Evolutionary conservation across 2,113 vertebrate species (phyloP), one percentile per base, ranked within the genome.

Genomic region (Dascyllus trimaculatus): DNA sequence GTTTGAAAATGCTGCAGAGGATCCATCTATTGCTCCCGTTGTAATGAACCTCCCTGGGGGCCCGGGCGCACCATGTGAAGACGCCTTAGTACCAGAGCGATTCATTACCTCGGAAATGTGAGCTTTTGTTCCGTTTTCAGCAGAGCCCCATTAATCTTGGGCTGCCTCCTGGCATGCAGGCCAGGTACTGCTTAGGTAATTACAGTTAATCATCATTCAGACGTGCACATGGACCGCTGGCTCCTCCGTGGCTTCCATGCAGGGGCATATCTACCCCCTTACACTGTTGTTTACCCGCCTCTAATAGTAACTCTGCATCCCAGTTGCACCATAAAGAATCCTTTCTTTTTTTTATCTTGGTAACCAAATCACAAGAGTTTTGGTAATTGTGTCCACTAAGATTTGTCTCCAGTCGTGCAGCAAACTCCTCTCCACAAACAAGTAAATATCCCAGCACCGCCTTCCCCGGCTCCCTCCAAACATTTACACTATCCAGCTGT

Each of bases 151-250:
- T 93, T 92, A 85, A 92, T 91, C 90, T 89, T 35, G 68, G 63
- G 80, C 86, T 84, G 86, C 85, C 86, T 88, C 77, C 91, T 89
- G 88, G 87, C 85, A 85, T 64, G 85, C 81, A 71, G 82, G 75
- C 87, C 88, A 88, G 90, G 90, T 90, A 90, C 67, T 70, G 89
- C 83, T 86, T 68, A 88, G 87, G 87, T 92, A 89, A 91, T 92
- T 93, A 90, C 88, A 91, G 85, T 90, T 91, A 81, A 91, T 91
- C 92, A 92, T 90, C 86, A 85, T 87, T 91, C 86, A 85, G 83
- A 85, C 85, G n/a, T 69, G 75, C 82, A 85, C 87, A 79, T 40
- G 79, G 78, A 75, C 81, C 3, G 18, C 25, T 15, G 64, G 63
- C 76, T 76, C 57, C 76, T 87, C 65, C 15, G 69, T 19, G 78